Evolutionary conservation across 2,113 vertebrate species (phyloP).

Genomic region (Varanus komodoensis): DNA sequence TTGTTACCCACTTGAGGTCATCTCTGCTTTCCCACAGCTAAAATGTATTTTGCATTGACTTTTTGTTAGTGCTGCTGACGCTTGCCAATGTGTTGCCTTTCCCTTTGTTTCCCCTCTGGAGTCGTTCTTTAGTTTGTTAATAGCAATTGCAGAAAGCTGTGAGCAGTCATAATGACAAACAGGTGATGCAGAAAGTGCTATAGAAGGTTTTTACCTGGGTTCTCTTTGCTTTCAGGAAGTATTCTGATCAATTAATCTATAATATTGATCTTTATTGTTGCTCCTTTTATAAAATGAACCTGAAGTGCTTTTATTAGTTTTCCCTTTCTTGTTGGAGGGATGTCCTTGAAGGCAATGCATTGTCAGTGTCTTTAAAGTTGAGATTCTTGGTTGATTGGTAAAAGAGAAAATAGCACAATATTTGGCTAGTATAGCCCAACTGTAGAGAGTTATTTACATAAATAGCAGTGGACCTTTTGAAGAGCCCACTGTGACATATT

Average conservation of each 20-base stretch:
- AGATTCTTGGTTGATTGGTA: neutral
- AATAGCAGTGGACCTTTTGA: neutral
- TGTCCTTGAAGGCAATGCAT: neutral
- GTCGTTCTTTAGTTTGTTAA: conserved; percentile 11
- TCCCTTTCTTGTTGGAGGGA: neutral
- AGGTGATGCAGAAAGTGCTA: conserved; percentile 8
- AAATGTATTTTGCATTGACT: conserved; percentile 13
- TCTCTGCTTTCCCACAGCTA: neutral
- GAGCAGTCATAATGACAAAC: conserved; percentile 12
- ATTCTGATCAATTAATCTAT: conserved; percentile 1
- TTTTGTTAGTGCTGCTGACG: neutral
- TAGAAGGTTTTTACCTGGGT: neutral
- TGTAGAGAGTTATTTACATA: neutral
- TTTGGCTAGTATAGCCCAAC: neutral
- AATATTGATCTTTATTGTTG: neutral
- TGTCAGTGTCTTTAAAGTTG: neutral
- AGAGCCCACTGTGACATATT: neutral
- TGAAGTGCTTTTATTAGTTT: neutral
- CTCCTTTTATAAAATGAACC: neutral
- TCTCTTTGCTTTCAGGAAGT: conserved; percentile 5
- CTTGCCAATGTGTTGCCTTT: neutral
- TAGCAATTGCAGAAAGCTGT: neutral
- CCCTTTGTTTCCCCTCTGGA: neutral
- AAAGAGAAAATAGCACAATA: neutral
- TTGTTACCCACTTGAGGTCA: conserved; percentile 45